Evolutionary conservation across 2,113 vertebrate species (phyloP), one percentile per base, ranked within the genome.

Genomic region (Hippocampus comes): DNA sequence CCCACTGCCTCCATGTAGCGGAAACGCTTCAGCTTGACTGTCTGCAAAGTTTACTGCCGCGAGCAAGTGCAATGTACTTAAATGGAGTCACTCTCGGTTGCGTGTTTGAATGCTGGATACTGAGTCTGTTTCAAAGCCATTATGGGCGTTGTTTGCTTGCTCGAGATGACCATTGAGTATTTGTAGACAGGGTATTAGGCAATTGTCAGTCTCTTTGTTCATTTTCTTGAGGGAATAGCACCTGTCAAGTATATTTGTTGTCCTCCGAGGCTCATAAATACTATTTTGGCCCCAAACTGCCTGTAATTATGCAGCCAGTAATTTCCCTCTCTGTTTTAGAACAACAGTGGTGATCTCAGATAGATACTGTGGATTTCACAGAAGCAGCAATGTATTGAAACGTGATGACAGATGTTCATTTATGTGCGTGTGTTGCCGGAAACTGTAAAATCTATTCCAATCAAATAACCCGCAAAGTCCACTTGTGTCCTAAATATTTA

Each of bases 1-100:
- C 55, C 43, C 63, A 57, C 71, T 76, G 71, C 56, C 68, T 80
- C 67, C 68, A 76, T 75, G 21, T 67, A 71, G 70, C 65, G 65
- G 68, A 73, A 69, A 69, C 64, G 2, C 30, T 61, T 59, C 12
- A 59, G 25, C 56, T 59, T 61, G 7, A 43, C 41, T 77, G n/a
- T 30, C 59, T 41, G 60, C 42, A 23, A 63, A 74, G 70, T 70
- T 66, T 63, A 17, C 38, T 75, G 56, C 72, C 48, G 27, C 38
- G 55, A 48, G 43, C 38, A 38, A 41, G 61, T 17, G 9, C 53
- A 71, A 63, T 57, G 14, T 63, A 53, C 63, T 27, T 72, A 78
- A 20, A 74, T 57, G 43, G 61, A 46, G 69, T 70, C 70, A 77
- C 69, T 71, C 15, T 43, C 53, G 5, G 53, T 23, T 49, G 15